These are phyloP conservation scores for Heliothis peltigera DNA, from an alignment of 2,888 invertebrate species.

Conservation along the genomic window DNA sequence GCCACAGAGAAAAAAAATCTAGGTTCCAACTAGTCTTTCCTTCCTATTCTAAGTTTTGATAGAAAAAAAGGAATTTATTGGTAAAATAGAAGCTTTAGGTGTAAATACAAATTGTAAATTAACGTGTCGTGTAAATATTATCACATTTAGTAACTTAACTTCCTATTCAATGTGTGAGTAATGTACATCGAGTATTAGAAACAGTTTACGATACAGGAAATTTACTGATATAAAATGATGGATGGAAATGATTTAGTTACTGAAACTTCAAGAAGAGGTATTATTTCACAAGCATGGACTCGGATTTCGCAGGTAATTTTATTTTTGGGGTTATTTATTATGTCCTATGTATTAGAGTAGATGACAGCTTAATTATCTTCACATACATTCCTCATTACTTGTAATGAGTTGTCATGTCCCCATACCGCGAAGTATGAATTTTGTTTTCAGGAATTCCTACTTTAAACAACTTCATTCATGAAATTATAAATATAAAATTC, in stretches of 20 bases:
- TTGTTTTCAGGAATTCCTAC: background rate
- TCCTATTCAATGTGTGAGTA: constrained; percentile 54
- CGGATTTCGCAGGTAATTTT: constrained; percentile 91
- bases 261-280: constrained; percentile 90
- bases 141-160: constrained; percentile 23
- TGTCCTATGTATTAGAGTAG: constrained; percentile 4
- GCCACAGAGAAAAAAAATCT: constrained; percentile 47
- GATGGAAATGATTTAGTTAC: constrained; percentile 92
- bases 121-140: constrained; percentile 56
- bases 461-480: no score
- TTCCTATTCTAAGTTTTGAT: constrained; percentile 40
- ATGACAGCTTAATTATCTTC: constrained; percentile 29
- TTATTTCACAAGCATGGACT: constrained; percentile 91
- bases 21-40: constrained; percentile 60
- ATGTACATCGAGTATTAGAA: constrained; percentile 66
- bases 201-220: constrained; percentile 58
- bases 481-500: no score
- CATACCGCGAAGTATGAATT: constrained; percentile 39
- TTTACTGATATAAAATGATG: constrained; percentile 86
- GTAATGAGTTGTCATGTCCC: constrained; percentile 43
- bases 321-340: constrained; percentile 48
- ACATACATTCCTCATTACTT: constrained; percentile 18
- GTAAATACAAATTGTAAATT: constrained; percentile 56
- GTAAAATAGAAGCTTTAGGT: constrained; percentile 48
- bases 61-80: constrained; percentile 41